Evolutionary conservation across 1,140 invertebrate species (phyloP).

Genomic region (Paraescarpia echinospica): DNA sequence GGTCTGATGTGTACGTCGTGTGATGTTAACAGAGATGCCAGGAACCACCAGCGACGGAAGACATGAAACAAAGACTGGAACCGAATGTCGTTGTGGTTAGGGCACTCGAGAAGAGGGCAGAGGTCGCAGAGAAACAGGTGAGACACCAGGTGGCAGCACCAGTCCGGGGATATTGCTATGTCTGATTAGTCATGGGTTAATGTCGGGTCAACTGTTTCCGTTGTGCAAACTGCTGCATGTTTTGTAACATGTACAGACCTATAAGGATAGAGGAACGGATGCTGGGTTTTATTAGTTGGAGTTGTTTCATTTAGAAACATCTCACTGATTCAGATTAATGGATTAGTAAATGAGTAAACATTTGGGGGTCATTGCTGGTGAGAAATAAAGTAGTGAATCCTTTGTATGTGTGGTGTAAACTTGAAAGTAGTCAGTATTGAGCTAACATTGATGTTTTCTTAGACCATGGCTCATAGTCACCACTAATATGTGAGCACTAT

Average conservation of each 20-base stretch:
- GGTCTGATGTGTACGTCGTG: neutral
- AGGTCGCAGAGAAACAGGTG: conserved; percentile 40
- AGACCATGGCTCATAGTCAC: neutral
- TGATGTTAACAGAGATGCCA: neutral
- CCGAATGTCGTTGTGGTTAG: neutral
- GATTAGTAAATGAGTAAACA: neutral
- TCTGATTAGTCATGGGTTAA: neutral
- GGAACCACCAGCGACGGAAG: neutral
- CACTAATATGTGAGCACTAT: conserved; percentile 9
- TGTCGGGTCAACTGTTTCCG: neutral
- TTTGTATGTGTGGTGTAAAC: neutral
- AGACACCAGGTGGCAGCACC: neutral
- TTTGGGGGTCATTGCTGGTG: neutral
- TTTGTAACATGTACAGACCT: neutral
- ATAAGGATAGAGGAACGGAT: neutral
- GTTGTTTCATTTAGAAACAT: neutral
- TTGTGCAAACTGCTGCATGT: neutral
- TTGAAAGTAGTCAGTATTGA: neutral
- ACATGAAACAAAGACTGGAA: neutral
- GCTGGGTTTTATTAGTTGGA: neutral
- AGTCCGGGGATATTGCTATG: neutral
- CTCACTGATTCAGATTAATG: neutral
- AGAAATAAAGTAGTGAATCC: neutral
- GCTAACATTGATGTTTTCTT: neutral
- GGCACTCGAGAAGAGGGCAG: conserved; percentile 30